phyloP scores from a whole-genome alignment of 2,113 vertebrate species.

The Sorex araneus region DNA sequence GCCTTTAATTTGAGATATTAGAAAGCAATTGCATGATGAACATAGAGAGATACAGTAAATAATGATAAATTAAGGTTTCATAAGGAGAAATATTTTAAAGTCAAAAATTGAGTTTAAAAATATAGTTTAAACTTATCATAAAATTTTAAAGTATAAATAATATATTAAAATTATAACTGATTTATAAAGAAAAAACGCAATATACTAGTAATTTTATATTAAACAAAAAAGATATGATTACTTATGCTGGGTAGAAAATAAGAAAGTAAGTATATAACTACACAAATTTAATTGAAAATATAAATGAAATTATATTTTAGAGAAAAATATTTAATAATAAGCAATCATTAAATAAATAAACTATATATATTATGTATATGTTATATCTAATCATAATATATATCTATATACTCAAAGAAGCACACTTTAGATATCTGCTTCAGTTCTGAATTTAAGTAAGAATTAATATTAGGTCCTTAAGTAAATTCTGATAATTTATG shows the following conservation, averaged over 20 bases:
- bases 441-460: background rate
- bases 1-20: background rate
- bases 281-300: too few relatives aligned
- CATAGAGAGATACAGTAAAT: background rate
- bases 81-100: background rate
- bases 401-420: background rate
- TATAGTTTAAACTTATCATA: background rate
- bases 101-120: background rate
- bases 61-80: background rate
- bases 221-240: too few relatives aligned
- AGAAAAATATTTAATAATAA: too few relatives aligned
- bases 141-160: background rate
- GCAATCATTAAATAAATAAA: too few relatives aligned
- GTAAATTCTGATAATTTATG: background rate
- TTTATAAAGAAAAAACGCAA: too few relatives aligned
- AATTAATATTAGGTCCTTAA: background rate
- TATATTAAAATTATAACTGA: too few relatives aligned
- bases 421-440: background rate
- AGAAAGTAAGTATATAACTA: too few relatives aligned
- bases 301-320: too few relatives aligned
- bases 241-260: background rate
- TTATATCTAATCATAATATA: too few relatives aligned
- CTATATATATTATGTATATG: too few relatives aligned
- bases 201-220: too few relatives aligned
- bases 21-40: background rate